These are phyloP conservation scores for Cephonodes hylas DNA, from an alignment of 2,888 invertebrate species.

Conservation along the genomic window DNA sequence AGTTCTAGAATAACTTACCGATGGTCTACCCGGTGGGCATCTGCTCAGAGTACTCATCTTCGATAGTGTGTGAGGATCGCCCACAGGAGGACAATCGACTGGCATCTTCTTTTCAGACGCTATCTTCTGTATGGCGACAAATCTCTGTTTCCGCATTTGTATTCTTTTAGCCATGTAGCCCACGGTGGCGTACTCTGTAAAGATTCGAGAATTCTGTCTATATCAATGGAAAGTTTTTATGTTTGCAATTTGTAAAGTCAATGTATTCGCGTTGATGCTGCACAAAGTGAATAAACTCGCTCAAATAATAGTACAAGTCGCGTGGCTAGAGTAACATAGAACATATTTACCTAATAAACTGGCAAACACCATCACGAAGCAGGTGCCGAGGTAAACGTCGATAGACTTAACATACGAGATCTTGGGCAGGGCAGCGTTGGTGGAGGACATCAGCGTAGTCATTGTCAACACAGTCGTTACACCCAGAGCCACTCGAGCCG, in stretches of 20 bases:
- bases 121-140: constrained; percentile 94
- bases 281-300: constrained; percentile 19
- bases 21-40: constrained; percentile 77
- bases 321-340: constrained; percentile 24
- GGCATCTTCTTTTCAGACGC: constrained; percentile 94
- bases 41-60: constrained; percentile 89
- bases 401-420: constrained; percentile 99
- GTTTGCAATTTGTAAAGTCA: not conserved
- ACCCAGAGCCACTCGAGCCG: constrained; percentile 95
- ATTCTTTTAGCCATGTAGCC: constrained; percentile 99
- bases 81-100: constrained; percentile 87
- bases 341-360: constrained; percentile 91
- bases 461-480: constrained; percentile 98
- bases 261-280: not conserved
- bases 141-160: constrained; percentile 97
- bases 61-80: constrained; percentile 84
- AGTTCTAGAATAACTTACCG: constrained; percentile 51
- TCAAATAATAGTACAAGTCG: constrained; percentile 23
- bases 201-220: constrained; percentile 40
- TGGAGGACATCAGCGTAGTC: constrained; percentile 98
- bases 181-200: constrained; percentile 97
- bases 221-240: constrained; percentile 16
- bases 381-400: constrained; percentile 98
- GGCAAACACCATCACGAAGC: constrained; percentile 99
- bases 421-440: constrained; percentile 97